A percentile compares a stretch with the other conserved stretches of the same genome.
Conservation (phyloP, 2,888 invertebrate species). For the Erebia ligea region DNA sequence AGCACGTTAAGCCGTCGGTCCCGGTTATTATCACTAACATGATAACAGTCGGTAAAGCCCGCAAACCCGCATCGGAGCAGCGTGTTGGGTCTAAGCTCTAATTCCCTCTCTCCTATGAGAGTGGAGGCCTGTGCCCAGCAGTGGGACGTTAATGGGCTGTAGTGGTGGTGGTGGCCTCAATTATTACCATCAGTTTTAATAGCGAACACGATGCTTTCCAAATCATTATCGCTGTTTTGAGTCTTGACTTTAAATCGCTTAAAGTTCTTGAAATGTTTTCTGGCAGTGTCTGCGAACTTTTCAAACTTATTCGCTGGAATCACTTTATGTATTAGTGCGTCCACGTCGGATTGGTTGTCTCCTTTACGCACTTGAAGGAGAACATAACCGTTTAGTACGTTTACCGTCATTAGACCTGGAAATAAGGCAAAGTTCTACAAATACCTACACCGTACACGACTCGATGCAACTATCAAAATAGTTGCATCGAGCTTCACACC, state of each 20-base stretch:
- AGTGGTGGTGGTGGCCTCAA: too few species aligned
- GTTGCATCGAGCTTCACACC: too few species aligned
- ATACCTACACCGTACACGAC: background rate
- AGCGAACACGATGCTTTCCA: slow-evolving; percentile 42
- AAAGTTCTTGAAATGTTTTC: slow-evolving; percentile 40
- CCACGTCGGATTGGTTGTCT: slow-evolving; percentile 46
- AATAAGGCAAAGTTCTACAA: too few species aligned
- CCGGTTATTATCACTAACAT: too few species aligned
- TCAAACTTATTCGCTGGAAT: slow-evolving; percentile 40
- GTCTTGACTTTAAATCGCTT: slow-evolving; percentile 35
- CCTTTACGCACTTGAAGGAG: slow-evolving; percentile 47
- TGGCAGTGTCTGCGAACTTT: slow-evolving; percentile 34
- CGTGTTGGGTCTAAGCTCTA: too few species aligned
- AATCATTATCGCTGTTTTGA: slow-evolving; percentile 17
- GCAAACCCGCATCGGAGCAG: too few species aligned
- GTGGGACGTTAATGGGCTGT: too few species aligned
- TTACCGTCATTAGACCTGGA: slow-evolving; percentile 17
- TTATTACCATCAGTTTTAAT: slow-evolving; percentile 33
- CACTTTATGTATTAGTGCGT: slow-evolving; percentile 48
- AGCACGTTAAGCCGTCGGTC: too few species aligned
- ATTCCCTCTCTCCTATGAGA: too few species aligned
- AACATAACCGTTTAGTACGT: slow-evolving; percentile 35
- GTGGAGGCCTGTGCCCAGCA: too few species aligned
- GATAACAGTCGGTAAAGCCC: too few species aligned
- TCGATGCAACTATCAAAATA: background rate